Evolutionary conservation across 2,113 vertebrate genomes (phyloP).

Genomic region (Danio rerio): DNA sequence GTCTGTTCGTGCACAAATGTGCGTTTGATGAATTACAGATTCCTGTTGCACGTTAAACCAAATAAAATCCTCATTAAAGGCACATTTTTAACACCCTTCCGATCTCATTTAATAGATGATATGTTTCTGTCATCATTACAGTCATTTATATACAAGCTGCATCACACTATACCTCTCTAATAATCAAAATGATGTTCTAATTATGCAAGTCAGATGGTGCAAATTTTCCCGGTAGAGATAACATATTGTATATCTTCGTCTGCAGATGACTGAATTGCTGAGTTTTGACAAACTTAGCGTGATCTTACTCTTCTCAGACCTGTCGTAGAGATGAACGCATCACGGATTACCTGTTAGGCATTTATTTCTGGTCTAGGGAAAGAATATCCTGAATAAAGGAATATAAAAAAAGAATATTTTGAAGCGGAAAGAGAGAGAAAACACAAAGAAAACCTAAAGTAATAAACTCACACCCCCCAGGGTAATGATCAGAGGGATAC

Average conservation of each 20-base stretch:
- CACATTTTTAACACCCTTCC: neutral
- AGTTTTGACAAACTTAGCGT: constrained; percentile 22
- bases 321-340: constrained; percentile 1
- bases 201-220: constrained; percentile 9
- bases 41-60: neutral
- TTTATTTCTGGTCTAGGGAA: constrained; percentile 5
- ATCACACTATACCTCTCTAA: constrained; percentile 4
- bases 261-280: constrained; percentile 8
- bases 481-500: constrained; percentile 44
- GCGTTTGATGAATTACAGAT: constrained; percentile 14
- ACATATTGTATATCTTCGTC: constrained; percentile 13
- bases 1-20: constrained; percentile 13
- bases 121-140: neutral
- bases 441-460: constrained; percentile 47
- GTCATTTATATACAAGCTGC: constrained; percentile 13
- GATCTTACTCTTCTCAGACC: constrained; percentile 7
- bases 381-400: constrained; percentile 5
- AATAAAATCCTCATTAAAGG: constrained; percentile 27
- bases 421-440: constrained; percentile 13
- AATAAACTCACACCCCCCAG: constrained; percentile 44
- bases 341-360: neutral
- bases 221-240: constrained; percentile 18
- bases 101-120: neutral
- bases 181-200: constrained; percentile 7
- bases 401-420: constrained; percentile 10